Evolutionary conservation across 2,113 vertebrate species (phyloP), one percentile per base, ranked within the genome.

Genomic region (Meles meles): DNA sequence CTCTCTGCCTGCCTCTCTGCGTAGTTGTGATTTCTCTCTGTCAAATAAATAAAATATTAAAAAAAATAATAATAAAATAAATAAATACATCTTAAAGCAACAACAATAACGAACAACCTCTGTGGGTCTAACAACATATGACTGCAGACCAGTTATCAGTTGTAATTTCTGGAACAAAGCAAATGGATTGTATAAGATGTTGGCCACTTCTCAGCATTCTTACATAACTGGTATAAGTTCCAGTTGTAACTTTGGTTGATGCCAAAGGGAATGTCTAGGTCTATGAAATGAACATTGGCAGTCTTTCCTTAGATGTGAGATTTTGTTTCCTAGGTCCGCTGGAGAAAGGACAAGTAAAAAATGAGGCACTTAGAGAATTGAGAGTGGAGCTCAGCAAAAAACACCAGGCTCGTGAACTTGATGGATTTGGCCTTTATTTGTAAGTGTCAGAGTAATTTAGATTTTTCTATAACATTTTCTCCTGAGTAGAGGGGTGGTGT

Each of bases 301-400:
- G 37, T 55, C 34, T 97, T 94, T 37, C 20, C 4, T 92, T 93
- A 88, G 23, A 27, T 88, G 5, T 97, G 85, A 93, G 17, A 74
- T 29, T 93, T 65, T 94, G 31, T 98, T 98, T 90, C 37, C 8
- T 20, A 99, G 99, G 99, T 85, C 99, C 99, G 52, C 97, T 99
- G 98, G 99, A 99, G 97, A 99, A 99, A 98, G 99, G 99, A 96
- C 99, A 99, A 98, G 99, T 99, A 17, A 99, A 99, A 96, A 99
- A 99, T 80, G 99, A 99, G 98, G 99, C 99, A 49, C 98, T 99
- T 42, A 98, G 99, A 90, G 99, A 99, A 97, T 63, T 99, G 92
- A 99, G 99, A 96, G 99, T 99, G 47, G 99, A 99, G 91, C 99
- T 99, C 95, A 99, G 99, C 98, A 99, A 99, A 98, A 99, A 99